Evolutionary conservation across 2,888 invertebrate species (phyloP), one percentile per base, ranked within the genome.

Genomic region (Spodoptera exigua): DNA sequence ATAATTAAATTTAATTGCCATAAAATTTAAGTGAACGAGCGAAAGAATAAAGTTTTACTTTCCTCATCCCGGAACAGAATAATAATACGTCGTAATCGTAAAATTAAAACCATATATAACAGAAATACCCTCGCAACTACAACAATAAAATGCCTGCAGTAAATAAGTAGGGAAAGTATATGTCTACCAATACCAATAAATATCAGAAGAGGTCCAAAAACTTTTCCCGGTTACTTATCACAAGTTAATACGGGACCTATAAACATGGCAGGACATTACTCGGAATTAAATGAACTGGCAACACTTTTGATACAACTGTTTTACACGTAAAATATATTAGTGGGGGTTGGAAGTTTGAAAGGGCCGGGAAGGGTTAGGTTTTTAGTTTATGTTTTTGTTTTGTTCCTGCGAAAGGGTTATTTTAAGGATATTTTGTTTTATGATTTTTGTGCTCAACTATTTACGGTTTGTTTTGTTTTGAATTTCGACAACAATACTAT

Each of bases 231-330:
- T 71, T 74, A 76, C 71, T 80, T 83, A 80, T 80, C 82, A 79
- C 80, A 61, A 18, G 45, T 63, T 71, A 68, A 82, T 79, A 78
- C 75, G 70, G 71, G 72, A 58, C 70, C 81, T 72, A 82, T 84
- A 81, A 85, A 85, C 81, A 83, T 79, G 74, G 76, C 78, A 52
- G 58, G 58, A 55, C 86, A 84, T 87, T 86, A 87, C 86, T 84
- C 84, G 81, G 75, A 76, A 82, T 87, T 87, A 85, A 87, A 88
- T 85, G 85, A 87, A 82, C 80, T 80, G 74, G 76, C 73, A 68
- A 75, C 41, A 74, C 43, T 67, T 58, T 27, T 12, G 51, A 51
- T 44, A 27, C 62, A 21, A 47, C 59, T 52, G 58, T 61, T 67
- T 54, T 51, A 54, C 54, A 54, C 36, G 66, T 51, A 13, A n/a